phyloP scores from a whole-genome alignment of 2,113 vertebrate genomes.

The Meleagris gallopavo region DNA sequence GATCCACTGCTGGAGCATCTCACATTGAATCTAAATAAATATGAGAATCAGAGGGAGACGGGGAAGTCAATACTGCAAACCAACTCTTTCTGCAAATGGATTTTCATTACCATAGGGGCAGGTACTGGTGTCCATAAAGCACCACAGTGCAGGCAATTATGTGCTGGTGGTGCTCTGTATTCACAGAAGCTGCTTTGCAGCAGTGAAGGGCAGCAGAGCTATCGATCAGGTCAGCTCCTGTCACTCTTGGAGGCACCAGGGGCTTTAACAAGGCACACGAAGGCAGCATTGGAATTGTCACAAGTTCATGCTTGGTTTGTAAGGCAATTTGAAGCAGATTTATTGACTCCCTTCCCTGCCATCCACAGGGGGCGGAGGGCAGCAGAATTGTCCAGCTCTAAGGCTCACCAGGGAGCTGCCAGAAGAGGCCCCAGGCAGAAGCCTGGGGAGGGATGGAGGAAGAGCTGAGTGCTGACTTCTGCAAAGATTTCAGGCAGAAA shows the following conservation, averaged over 20 bases:
- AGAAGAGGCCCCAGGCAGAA: background rate
- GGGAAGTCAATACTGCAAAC: background rate
- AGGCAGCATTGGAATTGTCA: background rate
- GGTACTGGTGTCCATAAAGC: background rate
- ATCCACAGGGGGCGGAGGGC: rapidly evolving
- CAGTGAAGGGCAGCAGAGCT: constrained; percentile 16
- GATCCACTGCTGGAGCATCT: background rate
- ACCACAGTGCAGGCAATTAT: background rate
- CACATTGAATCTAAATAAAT: background rate
- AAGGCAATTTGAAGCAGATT: constrained; percentile 21
- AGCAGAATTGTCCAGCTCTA: background rate
- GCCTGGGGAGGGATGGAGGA: too few relatives aligned
- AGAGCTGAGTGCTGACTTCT: background rate
- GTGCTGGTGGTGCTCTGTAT: background rate
- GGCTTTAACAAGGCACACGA: background rate
- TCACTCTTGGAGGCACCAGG: background rate
- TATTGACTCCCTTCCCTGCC: background rate
- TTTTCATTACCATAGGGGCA: constrained; percentile 16
- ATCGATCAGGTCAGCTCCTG: constrained; percentile 11
- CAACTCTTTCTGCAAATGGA: background rate
- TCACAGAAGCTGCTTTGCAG: background rate
- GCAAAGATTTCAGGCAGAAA: background rate
- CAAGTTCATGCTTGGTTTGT: background rate
- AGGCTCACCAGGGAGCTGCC: background rate
- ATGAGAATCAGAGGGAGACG: background rate